These are phyloP conservation scores for Microchirus variegatus DNA, from an alignment of 2,797 vertebrate genomes.

Conservation along the genomic window DNA sequence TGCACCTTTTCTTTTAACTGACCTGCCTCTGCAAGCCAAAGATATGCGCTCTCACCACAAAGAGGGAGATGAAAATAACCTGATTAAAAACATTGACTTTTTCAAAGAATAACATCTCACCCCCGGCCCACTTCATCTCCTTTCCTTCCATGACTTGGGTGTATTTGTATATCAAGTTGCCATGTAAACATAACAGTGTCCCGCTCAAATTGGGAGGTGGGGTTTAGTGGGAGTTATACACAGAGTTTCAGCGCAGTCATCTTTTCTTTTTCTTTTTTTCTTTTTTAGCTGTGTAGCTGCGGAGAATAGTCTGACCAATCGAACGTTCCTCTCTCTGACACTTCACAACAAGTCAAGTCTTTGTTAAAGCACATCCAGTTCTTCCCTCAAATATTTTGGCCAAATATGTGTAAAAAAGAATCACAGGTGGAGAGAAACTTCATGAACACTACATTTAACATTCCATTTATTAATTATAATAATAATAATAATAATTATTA, in stretches of 20 bases:
- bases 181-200: constrained; percentile 85
- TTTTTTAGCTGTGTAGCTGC: constrained; percentile 37
- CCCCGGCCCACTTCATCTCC: constrained; percentile 50
- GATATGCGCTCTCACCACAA: constrained; percentile 51
- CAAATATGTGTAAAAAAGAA: background rate
- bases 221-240: constrained; percentile 44
- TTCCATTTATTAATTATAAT: no score
- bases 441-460: background rate
- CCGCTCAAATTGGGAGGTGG: constrained; percentile 61
- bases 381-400: background rate
- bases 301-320: constrained; percentile 58
- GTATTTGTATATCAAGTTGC: constrained; percentile 85
- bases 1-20: constrained; percentile 40
- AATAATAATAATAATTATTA: no score
- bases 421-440: background rate
- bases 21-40: constrained; percentile 63
- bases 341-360: constrained; percentile 44
- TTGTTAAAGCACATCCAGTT: background rate
- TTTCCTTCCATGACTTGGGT: constrained; percentile 77
- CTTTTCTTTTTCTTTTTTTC: constrained; percentile 61
- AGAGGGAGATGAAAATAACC: constrained; percentile 67
- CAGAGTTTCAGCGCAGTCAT: constrained; percentile 64
- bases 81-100: constrained; percentile 70
- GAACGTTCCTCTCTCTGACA: constrained; percentile 32
- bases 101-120: constrained; percentile 65